phyloP scores from a whole-genome alignment of 2,888 invertebrate genomes.

The Coronaproctus castanopsis region DNA sequence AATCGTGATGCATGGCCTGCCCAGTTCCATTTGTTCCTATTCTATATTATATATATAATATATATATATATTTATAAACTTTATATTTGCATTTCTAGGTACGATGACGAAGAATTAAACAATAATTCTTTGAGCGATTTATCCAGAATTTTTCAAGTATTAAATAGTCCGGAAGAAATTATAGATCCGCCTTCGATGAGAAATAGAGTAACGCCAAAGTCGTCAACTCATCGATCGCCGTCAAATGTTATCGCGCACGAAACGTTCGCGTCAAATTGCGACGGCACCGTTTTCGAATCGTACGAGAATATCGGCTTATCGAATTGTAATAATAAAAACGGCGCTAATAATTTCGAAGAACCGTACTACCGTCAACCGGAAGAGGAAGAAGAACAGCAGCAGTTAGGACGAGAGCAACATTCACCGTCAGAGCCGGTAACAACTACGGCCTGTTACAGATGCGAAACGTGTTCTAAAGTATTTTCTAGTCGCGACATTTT shows the following conservation, averaged over 20 bases:
- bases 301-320: neutral
- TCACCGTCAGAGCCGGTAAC: neutral
- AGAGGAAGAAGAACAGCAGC: too few relatives aligned
- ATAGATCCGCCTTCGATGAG: neutral
- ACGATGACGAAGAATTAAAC: neutral
- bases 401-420: too few relatives aligned
- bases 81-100: constrained; percentile 1
- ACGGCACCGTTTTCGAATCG: neutral
- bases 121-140: constrained; percentile 6
- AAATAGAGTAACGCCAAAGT: neutral
- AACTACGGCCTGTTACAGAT: neutral
- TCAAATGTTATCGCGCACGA: neutral
- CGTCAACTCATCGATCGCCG: neutral
- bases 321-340: neutral
- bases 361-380: too few relatives aligned
- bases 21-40: too few relatives aligned
- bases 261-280: neutral
- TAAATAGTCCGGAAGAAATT: constrained; percentile 7
- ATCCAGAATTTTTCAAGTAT: constrained; percentile 7
- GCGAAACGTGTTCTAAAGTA: constrained; percentile 1
- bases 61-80: too few relatives aligned
- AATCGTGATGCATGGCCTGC: too few relatives aligned
- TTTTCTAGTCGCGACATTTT: constrained; percentile 4
- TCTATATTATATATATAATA: too few relatives aligned
- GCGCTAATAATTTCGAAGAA: too few relatives aligned